Evolutionary conservation across 2,888 invertebrate species (phyloP).

Genomic region (Scaptomyza parva): DNA sequence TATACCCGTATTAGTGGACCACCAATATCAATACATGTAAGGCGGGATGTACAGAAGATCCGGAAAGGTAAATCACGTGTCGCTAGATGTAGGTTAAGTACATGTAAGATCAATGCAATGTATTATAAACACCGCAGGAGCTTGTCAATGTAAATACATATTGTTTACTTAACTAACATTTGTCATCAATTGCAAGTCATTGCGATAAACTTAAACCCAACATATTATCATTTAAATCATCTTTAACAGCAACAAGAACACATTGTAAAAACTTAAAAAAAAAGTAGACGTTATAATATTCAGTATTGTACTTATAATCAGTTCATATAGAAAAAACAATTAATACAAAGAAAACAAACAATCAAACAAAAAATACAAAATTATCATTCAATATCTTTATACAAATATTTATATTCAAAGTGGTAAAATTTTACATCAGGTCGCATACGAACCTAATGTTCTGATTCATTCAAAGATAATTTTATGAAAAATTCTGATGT

Average conservation of each 20-base stretch:
- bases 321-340: slow-evolving; percentile 11
- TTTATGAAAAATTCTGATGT: slow-evolving; percentile 83
- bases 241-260: slow-evolving; percentile 10
- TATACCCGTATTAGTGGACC: slow-evolving; percentile 13
- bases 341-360: slow-evolving; percentile 27
- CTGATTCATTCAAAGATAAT: slow-evolving; percentile 49
- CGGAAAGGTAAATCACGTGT: slow-evolving; percentile 41
- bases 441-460: slow-evolving; percentile 14
- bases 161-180: slow-evolving; percentile 31
- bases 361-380: slow-evolving; percentile 15
- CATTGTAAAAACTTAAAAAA: slow-evolving; percentile 32
- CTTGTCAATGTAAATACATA: slow-evolving; percentile 49
- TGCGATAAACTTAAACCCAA: slow-evolving; percentile 2
- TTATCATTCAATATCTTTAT: slow-evolving; percentile 3
- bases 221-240: slow-evolving; percentile 18
- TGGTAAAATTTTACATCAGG: slow-evolving; percentile 65
- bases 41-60: neutral
- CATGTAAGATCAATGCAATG: slow-evolving; percentile 34
- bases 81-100: slow-evolving; percentile 16
- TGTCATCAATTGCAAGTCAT: slow-evolving; percentile 17
- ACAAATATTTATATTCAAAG: slow-evolving; percentile 76
- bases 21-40: neutral
- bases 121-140: slow-evolving; percentile 39
- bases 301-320: slow-evolving; percentile 22
- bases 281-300: neutral